A percentile compares a stretch with the other conserved stretches of the same genome.
phyloP scores from a whole-genome alignment of 1,140 invertebrate genomes.

The Pachypeltis micranthus region DNA sequence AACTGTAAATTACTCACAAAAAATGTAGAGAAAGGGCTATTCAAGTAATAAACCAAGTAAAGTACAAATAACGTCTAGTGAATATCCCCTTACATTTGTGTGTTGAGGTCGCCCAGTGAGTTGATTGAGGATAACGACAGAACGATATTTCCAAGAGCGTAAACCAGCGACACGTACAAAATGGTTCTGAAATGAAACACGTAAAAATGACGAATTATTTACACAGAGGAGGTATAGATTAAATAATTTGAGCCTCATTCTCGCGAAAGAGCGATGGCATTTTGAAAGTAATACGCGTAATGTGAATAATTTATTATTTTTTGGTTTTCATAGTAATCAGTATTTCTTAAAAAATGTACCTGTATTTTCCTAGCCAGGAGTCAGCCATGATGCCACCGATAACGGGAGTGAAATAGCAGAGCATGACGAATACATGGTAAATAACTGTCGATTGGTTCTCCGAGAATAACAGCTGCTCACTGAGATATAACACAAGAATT shows the following conservation, averaged over 20 bases:
- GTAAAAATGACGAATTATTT: too few species aligned
- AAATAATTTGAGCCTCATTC: too few species aligned
- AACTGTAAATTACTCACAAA: too few species aligned
- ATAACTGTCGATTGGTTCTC: conserved; percentile 60
- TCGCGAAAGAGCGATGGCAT: too few species aligned
- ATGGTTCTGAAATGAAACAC: conserved; percentile 53
- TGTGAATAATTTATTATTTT: too few species aligned
- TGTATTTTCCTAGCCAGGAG: conserved; percentile 73
- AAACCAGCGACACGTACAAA: conserved; percentile 75
- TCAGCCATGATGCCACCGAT: conserved; percentile 82
- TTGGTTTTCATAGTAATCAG: too few species aligned
- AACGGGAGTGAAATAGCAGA: conserved; percentile 79
- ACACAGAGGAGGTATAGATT: too few species aligned
- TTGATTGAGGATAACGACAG: conserved; percentile 52
- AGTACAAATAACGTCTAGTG: too few species aligned
- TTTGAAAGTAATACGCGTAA: too few species aligned
- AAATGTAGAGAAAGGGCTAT: too few species aligned
- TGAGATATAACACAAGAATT: conserved; percentile 68
- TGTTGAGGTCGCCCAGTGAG: background rate
- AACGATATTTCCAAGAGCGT: conserved; percentile 69
- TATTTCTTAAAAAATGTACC: too few species aligned
- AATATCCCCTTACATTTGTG: background rate
- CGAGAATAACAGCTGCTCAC: conserved; percentile 48
- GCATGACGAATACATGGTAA: conserved; percentile 69
- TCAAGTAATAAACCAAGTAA: too few species aligned